Conservation (phyloP, 2,888 invertebrate species). For the Syrista parreyssii region DNA sequence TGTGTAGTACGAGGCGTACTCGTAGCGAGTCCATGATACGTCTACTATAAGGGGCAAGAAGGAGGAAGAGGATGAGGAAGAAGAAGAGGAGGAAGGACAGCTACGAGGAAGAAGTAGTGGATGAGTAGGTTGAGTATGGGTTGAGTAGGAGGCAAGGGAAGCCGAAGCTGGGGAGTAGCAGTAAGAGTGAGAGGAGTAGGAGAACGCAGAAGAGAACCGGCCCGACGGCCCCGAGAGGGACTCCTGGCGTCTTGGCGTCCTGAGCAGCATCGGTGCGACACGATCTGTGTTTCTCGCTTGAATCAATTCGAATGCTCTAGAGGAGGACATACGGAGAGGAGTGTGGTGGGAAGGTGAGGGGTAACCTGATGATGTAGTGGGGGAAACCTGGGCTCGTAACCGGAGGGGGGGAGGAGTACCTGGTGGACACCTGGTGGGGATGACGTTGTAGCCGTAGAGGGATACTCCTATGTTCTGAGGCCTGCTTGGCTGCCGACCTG, state of each 20-base stretch:
- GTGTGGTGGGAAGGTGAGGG: neutral
- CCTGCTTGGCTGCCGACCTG: neutral
- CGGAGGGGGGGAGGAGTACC: conserved; percentile 29
- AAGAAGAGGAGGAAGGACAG: conserved; percentile 19
- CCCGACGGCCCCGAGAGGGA: conserved; percentile 8
- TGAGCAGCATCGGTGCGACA: neutral
- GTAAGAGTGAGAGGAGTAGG: neutral
- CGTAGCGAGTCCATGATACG: neutral
- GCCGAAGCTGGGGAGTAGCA: neutral
- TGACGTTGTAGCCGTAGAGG: neutral
- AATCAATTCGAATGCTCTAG: neutral
- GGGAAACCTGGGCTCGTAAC: conserved; percentile 19
- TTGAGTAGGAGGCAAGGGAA: neutral
- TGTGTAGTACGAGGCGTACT: neutral
- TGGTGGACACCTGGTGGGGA: conserved; percentile 16
- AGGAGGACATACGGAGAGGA: neutral
- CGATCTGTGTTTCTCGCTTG: neutral
- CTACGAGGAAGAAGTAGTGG: conserved; percentile 39
- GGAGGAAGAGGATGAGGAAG: conserved; percentile 4
- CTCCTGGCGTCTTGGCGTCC: neutral
- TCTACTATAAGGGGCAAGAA: neutral
- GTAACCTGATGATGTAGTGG: neutral
- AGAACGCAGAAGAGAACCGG: conserved; percentile 2
- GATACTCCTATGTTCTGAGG: neutral
- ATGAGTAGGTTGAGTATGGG: conserved; percentile 28